Evolutionary conservation across 1,140 invertebrate genomes (phyloP).

Genomic region (Potamilus streckersoni): DNA sequence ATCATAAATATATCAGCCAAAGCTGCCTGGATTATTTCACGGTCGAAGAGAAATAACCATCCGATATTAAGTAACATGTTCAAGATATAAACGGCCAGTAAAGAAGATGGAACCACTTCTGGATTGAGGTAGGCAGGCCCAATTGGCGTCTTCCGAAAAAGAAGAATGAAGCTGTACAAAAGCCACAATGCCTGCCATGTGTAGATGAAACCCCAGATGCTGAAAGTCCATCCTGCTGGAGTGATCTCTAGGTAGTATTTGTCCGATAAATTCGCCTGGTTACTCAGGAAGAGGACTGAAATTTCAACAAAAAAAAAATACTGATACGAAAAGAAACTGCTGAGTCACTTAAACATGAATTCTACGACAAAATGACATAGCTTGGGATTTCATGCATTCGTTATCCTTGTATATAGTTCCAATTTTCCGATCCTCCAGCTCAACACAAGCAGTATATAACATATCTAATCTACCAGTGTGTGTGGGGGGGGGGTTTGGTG

Average conservation of each 20-base stretch:
- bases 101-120: slow-evolving; percentile 6
- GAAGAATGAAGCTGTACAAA: slow-evolving; percentile 46
- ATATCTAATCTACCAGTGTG: too few relatives aligned
- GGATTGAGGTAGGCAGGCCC: slow-evolving; percentile 11
- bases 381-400: too few relatives aligned
- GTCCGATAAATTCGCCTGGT: slow-evolving; percentile 32
- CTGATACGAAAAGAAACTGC: too few relatives aligned
- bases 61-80: slow-evolving; percentile 31
- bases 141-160: slow-evolving; percentile 43
- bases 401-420: too few relatives aligned
- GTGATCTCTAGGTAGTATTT: slow-evolving; percentile 49
- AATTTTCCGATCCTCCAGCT: too few relatives aligned
- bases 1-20: slow-evolving; percentile 26
- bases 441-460: too few relatives aligned
- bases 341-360: too few relatives aligned
- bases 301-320: too few relatives aligned
- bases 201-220: slow-evolving; percentile 63
- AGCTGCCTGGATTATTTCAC: slow-evolving; percentile 33
- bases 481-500: too few relatives aligned
- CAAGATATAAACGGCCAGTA: slow-evolving; percentile 29
- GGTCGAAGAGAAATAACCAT: slow-evolving; percentile 53
- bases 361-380: too few relatives aligned
- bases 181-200: slow-evolving; percentile 57
- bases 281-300: too few relatives aligned
- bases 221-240: slow-evolving; percentile 60